Percentiles rank a stretch among this genome's conserved stretches.
phyloP scores from a whole-genome alignment of 2,113 vertebrate species.

The Eubucco bourcierii region DNA sequence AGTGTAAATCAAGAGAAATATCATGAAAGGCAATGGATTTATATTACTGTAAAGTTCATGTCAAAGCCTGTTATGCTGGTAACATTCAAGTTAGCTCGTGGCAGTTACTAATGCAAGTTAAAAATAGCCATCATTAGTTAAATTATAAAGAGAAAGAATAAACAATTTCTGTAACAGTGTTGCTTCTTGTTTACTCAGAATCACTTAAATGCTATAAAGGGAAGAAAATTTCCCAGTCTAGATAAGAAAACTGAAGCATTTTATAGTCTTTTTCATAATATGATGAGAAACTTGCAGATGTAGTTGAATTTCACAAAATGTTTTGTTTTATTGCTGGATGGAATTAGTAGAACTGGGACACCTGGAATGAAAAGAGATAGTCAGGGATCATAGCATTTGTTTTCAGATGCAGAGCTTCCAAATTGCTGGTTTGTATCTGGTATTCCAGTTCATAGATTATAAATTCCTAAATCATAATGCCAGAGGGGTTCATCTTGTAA shows the following conservation, averaged over 20 bases:
- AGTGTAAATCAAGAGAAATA: background rate
- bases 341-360: background rate
- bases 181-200: background rate
- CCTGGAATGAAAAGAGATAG: background rate
- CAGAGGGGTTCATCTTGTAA: background rate
- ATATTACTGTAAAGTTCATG: background rate
- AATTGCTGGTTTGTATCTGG: background rate
- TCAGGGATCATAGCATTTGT: background rate
- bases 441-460: slow-evolving; percentile 7
- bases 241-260: background rate
- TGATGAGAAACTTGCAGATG: background rate
- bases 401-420: background rate
- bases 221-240: background rate
- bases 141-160: background rate
- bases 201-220: background rate
- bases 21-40: background rate
- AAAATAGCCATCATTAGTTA: background rate
- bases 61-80: background rate
- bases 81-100: background rate
- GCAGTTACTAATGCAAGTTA: background rate
- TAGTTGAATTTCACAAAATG: background rate
- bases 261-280: background rate
- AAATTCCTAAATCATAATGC: slow-evolving; percentile 20
- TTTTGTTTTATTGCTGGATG: background rate
- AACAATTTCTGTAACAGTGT: background rate